phyloP scores from a whole-genome alignment of 1,140 invertebrate genomes.

The Drosophila tristis region DNA sequence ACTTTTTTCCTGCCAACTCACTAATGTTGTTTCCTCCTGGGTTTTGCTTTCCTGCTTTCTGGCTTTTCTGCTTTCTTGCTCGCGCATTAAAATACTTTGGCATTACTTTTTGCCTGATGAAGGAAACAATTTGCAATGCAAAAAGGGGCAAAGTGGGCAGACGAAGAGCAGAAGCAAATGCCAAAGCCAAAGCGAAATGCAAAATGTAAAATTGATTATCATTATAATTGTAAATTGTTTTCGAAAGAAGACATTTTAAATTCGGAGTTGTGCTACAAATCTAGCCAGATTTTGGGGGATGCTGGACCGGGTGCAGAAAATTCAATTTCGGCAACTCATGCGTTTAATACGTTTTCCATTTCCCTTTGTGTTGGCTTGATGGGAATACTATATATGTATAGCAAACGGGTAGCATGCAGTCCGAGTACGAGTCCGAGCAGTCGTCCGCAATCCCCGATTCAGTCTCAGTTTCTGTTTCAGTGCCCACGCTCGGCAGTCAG shows the following conservation, averaged over 20 bases:
- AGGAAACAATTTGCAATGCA: constrained; percentile 73
- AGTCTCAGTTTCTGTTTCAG: too few species aligned
- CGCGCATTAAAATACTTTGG: constrained; percentile 72
- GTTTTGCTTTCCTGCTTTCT: constrained; percentile 7
- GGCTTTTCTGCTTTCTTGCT: constrained; percentile 22
- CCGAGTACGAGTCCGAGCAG: not conserved
- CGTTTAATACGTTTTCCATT: constrained; percentile 49
- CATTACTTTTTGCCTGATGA: constrained; percentile 58
- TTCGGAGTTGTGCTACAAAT: constrained; percentile 18
- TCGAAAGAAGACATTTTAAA: constrained; percentile 36
- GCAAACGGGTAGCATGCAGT: not conserved
- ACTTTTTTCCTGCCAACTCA: constrained; percentile 68
- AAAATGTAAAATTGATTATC: constrained; percentile 74
- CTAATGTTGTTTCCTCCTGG: constrained; percentile 44
- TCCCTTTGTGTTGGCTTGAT: constrained; percentile 15
- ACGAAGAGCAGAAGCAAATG: not conserved
- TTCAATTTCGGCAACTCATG: constrained; percentile 53
- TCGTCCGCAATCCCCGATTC: too few species aligned
- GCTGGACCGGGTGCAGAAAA: constrained; percentile 16
- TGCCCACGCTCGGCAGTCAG: constrained; percentile 3
- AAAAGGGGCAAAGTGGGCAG: constrained; percentile 6
- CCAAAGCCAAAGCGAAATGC: constrained; percentile 33
- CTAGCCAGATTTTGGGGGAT: constrained; percentile 10
- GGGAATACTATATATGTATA: not conserved
- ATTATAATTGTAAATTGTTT: constrained; percentile 81